A percentile compares a stretch with the other conserved stretches of the same genome.
These are phyloP conservation scores for Distichodus sexfasciatus DNA, from an alignment of 2,797 vertebrate species.

Conservation along the genomic window DNA sequence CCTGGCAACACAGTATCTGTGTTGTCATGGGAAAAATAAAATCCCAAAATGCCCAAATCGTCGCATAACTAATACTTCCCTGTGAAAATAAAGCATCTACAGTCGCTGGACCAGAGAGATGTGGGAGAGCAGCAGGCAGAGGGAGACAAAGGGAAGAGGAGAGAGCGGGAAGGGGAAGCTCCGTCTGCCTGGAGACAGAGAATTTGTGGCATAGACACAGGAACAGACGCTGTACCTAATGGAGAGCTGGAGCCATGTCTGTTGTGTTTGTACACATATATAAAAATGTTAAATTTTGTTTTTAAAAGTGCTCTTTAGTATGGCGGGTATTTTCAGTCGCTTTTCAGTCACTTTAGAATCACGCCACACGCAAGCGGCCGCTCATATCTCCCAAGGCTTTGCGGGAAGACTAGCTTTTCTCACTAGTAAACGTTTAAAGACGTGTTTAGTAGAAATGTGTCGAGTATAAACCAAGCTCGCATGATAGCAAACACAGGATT, in stretches of 20 bases:
- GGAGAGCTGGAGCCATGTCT: slow-evolving; percentile 14
- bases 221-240: background rate
- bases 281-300: too few relatives aligned
- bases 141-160: background rate
- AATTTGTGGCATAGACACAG: slow-evolving; percentile 26
- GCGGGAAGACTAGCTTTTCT: too few relatives aligned
- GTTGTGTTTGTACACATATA: too few relatives aligned
- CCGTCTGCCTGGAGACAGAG: slow-evolving; percentile 44
- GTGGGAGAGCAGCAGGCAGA: background rate
- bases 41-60: background rate
- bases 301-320: too few relatives aligned
- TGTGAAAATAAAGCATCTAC: background rate
- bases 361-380: too few relatives aligned
- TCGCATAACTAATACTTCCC: background rate
- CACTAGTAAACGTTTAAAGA: too few relatives aligned
- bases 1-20: background rate
- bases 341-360: too few relatives aligned
- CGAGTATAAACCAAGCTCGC: too few relatives aligned
- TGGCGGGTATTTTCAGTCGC: too few relatives aligned
- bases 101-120: background rate
- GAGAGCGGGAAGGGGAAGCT: background rate
- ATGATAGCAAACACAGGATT: too few relatives aligned
- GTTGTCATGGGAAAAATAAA: background rate
- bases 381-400: too few relatives aligned
- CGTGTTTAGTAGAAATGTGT: too few relatives aligned